Evolutionary conservation across 2,888 invertebrate species (phyloP), one percentile per base, ranked within the genome.

Genomic region (Brachyptera putata): DNA sequence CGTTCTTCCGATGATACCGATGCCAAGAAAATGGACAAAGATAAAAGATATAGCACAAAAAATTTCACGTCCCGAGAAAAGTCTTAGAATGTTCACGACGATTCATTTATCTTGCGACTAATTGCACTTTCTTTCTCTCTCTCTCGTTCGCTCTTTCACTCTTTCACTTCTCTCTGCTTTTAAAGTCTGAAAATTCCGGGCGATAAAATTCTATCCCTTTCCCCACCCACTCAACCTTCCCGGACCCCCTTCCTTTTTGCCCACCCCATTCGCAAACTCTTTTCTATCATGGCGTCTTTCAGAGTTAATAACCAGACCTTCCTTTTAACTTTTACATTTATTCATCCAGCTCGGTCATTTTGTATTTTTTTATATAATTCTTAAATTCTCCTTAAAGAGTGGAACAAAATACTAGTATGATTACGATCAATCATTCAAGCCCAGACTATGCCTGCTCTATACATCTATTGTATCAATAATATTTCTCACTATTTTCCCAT

Each of bases 51-150:
- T 49, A 49, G 49, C 49, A 30, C 49, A 49, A 49, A 49, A 49
- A 49, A 49, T 49, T 39, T 30, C 25, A 25, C 26, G 25, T 30
- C 26, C 49, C 26, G 16, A 49, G 49, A 49, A 49, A 49, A 49
- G 49, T 49, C 49, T 49, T 49, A 49, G 49, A 49, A 49, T 49
- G 49, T 62, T 56, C 62, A 56, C 25, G 61, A 59, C 59, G 62
- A 62, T 62, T 62, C 62, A 62, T 62, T 62, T 62, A 62, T 62
- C 62, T 62, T 62, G 30, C 56, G 53, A 62, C 62, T 62, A 62
- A 62, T 62, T 62, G 62, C 62, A 26, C 56, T 50, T 46, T 59
- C 62, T 55, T 55, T 57, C 61, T 61, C n/a, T n/a, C n/a, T n/a
- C 61, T 56, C 60, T 59, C 62, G 56, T 62, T 56, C 49, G 49